Conservation (phyloP, 92 coral and sea anemone genomes). For the Porites divaricata region DNA sequence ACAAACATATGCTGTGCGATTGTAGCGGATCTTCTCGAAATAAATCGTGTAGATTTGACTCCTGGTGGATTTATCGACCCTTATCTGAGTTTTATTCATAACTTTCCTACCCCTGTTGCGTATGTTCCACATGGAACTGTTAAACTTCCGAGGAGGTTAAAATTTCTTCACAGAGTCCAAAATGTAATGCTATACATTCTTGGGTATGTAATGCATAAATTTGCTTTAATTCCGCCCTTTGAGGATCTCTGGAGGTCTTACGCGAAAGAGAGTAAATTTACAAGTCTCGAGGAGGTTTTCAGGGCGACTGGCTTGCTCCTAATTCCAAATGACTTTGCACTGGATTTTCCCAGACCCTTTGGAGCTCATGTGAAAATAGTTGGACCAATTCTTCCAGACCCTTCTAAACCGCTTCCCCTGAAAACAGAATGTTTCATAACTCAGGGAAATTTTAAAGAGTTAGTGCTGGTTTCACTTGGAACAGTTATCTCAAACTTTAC, state of each 20-base stretch:
- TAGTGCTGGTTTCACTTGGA: conserved; percentile 81
- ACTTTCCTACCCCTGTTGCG: conserved; percentile 70
- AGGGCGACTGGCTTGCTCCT: conserved; percentile 68
- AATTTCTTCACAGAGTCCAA: conserved; percentile 61
- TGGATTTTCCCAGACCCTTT: conserved; percentile 75
- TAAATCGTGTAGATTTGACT: conserved; percentile 78
- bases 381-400: conserved; percentile 86
- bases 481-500: conserved; percentile 80
- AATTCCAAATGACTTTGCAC: conserved; percentile 79
- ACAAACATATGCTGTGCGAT: conserved; percentile 75
- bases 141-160: conserved; percentile 55
- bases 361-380: conserved; percentile 83
- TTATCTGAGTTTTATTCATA: conserved; percentile 71
- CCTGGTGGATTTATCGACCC: conserved; percentile 82
- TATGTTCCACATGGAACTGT: conserved; percentile 71
- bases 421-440: conserved; percentile 58
- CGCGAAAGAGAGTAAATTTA: conserved; percentile 62
- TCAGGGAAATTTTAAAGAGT: conserved; percentile 27
- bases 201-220: conserved; percentile 47
- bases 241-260: conserved; percentile 73
- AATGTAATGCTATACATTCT: conserved; percentile 55
- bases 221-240: conserved; percentile 53
- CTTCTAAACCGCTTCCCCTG: conserved; percentile 56
- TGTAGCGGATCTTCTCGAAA: conserved; percentile 73
- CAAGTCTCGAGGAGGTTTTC: conserved; percentile 61